phyloP scores from a whole-genome alignment of 2,888 invertebrate genomes.

The Apodemia zela region DNA sequence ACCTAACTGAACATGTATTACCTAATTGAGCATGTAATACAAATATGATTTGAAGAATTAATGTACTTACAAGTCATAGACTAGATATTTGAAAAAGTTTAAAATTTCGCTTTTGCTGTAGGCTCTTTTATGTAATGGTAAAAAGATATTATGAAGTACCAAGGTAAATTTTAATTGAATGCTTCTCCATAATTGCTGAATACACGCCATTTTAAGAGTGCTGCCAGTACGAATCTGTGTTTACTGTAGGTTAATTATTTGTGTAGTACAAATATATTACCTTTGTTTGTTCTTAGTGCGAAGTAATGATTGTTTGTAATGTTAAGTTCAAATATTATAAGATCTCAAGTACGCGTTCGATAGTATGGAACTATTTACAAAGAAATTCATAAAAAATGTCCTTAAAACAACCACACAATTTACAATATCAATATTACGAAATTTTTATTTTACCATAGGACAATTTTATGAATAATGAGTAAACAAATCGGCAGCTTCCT shows the following conservation, averaged over 20 bases:
- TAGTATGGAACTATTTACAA: not conserved
- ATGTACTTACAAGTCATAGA: too few species aligned
- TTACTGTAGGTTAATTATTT: conserved; percentile 1
- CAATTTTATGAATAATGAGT: too few species aligned
- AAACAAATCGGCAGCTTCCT: too few species aligned
- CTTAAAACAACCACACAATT: not conserved
- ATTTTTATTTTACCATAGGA: too few species aligned
- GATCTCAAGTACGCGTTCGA: conserved; percentile 9
- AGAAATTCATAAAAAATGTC: not conserved
- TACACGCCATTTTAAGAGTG: not conserved
- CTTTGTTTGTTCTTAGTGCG: not conserved
- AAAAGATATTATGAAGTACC: too few species aligned
- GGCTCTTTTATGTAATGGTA: too few species aligned
- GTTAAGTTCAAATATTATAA: conserved; percentile 10
- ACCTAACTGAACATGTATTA: too few species aligned
- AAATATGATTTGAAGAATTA: too few species aligned
- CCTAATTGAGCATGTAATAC: too few species aligned
- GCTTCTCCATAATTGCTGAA: not conserved
- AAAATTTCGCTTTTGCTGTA: too few species aligned
- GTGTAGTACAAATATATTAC: not conserved
- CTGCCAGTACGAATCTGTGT: not conserved
- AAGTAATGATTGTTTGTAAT: not conserved
- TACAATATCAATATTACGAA: too few species aligned
- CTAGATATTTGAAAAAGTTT: too few species aligned
- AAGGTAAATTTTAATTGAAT: not conserved